Evolutionary conservation across 2,113 vertebrate genomes (phyloP).

Genomic region (Galeopterus variegatus): DNA sequence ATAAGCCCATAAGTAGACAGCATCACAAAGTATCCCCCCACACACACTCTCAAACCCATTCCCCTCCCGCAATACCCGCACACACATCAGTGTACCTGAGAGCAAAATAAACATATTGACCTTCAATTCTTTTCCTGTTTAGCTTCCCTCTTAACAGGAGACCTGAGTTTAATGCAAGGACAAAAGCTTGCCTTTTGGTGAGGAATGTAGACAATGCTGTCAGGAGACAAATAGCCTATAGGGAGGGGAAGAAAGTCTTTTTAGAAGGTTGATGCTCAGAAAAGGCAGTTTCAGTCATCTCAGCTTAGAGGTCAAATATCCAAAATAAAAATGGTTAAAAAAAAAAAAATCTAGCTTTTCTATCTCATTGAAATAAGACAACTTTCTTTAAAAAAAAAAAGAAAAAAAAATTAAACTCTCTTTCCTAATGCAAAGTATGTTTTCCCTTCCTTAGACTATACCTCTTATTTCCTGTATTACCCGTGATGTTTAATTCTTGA

Average conservation of each 20-base stretch:
- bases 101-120: conserved; percentile 85
- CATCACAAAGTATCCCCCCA: conserved; percentile 67
- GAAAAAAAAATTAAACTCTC: conserved; percentile 47
- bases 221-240: conserved; percentile 80
- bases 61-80: neutral
- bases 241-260: conserved; percentile 61
- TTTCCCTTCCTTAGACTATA: conserved; percentile 36
- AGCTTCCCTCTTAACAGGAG: conserved; percentile 81
- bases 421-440: neutral
- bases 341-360: neutral
- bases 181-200: conserved; percentile 83
- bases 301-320: conserved; percentile 71
- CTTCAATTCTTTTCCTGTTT: conserved; percentile 82
- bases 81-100: conserved; percentile 60
- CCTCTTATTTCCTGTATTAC: conserved; percentile 58
- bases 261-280: conserved; percentile 73
- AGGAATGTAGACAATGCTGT: conserved; percentile 77
- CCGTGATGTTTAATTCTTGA: conserved; percentile 9
- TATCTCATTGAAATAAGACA: conserved; percentile 27
- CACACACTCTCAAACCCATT: neutral
- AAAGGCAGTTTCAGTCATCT: conserved; percentile 69
- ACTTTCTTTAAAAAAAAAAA: neutral
- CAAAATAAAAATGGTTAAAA: conserved; percentile 55
- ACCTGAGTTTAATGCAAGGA: conserved; percentile 83
- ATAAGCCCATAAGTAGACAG: conserved; percentile 30